Conservation (phyloP, 2,797 vertebrate species). For the Sorex maritimensis region DNA sequence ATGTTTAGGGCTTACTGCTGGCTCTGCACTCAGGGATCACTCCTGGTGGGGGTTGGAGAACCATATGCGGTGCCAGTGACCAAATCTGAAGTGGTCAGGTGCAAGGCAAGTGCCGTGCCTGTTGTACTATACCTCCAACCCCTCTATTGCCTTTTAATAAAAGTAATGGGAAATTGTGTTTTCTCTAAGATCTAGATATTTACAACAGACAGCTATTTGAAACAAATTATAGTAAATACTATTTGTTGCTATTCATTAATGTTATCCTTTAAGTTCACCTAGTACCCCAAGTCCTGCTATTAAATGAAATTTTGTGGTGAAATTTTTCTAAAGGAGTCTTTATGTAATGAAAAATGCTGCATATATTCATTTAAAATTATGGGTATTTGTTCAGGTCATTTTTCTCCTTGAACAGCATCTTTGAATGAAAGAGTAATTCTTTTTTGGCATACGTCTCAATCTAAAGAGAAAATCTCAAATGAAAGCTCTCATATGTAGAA, state of each 20-base stretch:
- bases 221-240: conserved; percentile 31
- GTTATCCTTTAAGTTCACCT: conserved; percentile 4
- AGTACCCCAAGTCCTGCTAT: conserved; percentile 22
- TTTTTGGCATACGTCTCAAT: conserved; percentile 10
- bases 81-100: too few relatives aligned
- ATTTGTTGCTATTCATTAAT: background rate
- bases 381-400: background rate
- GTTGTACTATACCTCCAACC: too few relatives aligned
- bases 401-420: conserved; percentile 33
- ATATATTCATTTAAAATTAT: conserved; percentile 21
- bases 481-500: background rate
- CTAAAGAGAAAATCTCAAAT: conserved; percentile 17
- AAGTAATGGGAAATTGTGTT: conserved; percentile 28
- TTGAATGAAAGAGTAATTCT: conserved; percentile 24
- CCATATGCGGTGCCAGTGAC: too few relatives aligned
- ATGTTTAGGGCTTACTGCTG: too few relatives aligned
- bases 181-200: conserved; percentile 21
- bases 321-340: background rate
- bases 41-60: too few relatives aligned
- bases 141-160: conserved; percentile 28
- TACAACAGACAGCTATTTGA: conserved; percentile 15
- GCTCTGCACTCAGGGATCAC: too few relatives aligned
- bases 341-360: conserved; percentile 26
- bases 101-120: too few relatives aligned
- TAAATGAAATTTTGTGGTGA: conserved; percentile 38